A percentile compares a stretch with the other conserved stretches of the same genome.
Conservation (phyloP, 2,113 vertebrate genomes). For the Grammomys dolichurus region DNA sequence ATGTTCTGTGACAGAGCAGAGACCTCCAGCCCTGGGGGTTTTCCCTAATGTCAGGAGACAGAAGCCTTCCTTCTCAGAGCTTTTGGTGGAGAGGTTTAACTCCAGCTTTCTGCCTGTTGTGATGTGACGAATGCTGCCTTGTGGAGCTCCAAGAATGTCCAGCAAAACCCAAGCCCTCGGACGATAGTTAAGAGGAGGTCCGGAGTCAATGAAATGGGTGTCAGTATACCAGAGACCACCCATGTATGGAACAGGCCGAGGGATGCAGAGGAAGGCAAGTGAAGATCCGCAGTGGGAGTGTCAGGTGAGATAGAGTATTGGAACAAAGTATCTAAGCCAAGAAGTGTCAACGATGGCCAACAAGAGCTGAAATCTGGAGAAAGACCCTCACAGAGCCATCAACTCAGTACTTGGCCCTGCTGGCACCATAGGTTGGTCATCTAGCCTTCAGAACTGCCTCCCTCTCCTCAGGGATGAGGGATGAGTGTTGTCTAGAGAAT, state of each 20-base stretch:
- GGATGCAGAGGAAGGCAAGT: background rate
- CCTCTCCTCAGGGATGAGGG: background rate
- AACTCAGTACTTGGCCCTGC: rapidly evolving
- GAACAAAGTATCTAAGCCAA: background rate
- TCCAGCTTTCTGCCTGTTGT: background rate
- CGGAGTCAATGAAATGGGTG: background rate
- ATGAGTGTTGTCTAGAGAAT: background rate
- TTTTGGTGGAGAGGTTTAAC: background rate
- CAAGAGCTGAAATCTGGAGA: background rate
- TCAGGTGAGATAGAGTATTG: rapidly evolving
- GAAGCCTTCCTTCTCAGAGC: background rate
- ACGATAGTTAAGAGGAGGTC: background rate
- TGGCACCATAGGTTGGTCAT: background rate
- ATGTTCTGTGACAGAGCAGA: background rate
- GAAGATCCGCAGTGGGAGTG: background rate
- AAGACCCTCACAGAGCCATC: background rate
- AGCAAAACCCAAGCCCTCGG: background rate
- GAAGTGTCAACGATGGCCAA: background rate
- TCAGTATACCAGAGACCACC: background rate
- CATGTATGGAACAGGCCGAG: too few species aligned
- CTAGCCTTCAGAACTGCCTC: background rate
- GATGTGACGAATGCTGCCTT: background rate
- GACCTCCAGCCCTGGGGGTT: background rate
- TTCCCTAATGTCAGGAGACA: background rate
- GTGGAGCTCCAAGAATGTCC: rapidly evolving